These are phyloP conservation scores for Aspidoscelis tigris DNA, from an alignment of 2,113 vertebrate genomes.

Conservation along the genomic window DNA sequence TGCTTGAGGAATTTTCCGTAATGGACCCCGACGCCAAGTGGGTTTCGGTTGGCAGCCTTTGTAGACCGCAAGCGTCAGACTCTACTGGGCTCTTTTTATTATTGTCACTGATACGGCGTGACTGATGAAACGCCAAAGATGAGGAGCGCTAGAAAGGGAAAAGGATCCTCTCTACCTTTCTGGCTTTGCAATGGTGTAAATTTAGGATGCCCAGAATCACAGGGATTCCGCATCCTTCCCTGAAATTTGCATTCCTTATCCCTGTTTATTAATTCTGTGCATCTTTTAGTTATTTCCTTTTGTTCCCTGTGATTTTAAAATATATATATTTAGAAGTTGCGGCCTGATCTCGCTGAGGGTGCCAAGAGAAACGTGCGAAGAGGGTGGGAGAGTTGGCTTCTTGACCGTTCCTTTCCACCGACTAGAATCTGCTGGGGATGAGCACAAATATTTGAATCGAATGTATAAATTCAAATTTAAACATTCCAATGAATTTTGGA, in stretches of 20 bases:
- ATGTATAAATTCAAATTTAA: too few species aligned
- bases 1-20: neutral
- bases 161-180: neutral
- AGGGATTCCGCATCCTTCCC: neutral
- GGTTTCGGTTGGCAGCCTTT: constrained; percentile 20
- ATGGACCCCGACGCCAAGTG: constrained; percentile 15
- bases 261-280: neutral
- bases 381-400: neutral
- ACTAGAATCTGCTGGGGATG: neutral
- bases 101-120: neutral
- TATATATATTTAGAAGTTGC: neutral
- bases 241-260: neutral
- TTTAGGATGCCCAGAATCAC: neutral
- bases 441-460: too few species aligned
- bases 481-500: too few species aligned
- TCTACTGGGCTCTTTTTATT: neutral
- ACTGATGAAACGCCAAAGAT: neutral
- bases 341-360: too few species aligned
- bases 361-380: too few species aligned
- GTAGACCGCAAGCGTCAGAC: neutral
- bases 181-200: neutral
- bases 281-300: neutral
- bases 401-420: too few species aligned
- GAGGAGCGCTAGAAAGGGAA: neutral
- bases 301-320: too few species aligned